phyloP scores from a whole-genome alignment of 2,888 invertebrate species.

The Drosophila planitibia region DNA sequence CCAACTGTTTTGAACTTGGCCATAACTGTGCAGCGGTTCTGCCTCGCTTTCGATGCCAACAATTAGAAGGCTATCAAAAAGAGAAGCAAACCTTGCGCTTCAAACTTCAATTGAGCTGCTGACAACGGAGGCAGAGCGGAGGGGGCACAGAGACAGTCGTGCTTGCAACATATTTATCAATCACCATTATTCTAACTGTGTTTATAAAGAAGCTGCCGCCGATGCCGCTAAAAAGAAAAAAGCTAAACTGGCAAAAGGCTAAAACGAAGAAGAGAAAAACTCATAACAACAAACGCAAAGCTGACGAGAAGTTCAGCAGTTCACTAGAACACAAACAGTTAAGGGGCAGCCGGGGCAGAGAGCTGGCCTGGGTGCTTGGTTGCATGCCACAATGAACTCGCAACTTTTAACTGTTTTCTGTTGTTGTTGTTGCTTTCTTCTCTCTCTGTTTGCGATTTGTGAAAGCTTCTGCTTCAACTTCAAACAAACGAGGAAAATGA shows the following conservation, averaged over 20 bases:
- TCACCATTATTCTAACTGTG: constrained; percentile 81
- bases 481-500: constrained; percentile 57
- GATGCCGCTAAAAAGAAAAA: background rate
- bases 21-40: constrained; percentile 36
- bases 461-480: constrained; percentile 71
- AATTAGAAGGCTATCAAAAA: constrained; percentile 53
- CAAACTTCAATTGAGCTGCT: constrained; percentile 74
- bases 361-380: constrained; percentile 27
- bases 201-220: constrained; percentile 57
- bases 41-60: constrained; percentile 48
- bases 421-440: constrained; percentile 35
- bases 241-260: constrained; percentile 4
- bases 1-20: constrained; percentile 18
- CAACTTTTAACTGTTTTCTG: constrained; percentile 71
- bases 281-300: constrained; percentile 77
- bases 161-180: constrained; percentile 81
- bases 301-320: constrained; percentile 48
- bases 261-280: constrained; percentile 18
- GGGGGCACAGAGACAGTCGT: constrained; percentile 55
- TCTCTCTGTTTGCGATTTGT: constrained; percentile 71
- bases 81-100: constrained; percentile 56
- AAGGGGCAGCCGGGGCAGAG: constrained; percentile 2
- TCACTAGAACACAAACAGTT: constrained; percentile 51
- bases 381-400: constrained; percentile 81
- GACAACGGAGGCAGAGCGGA: background rate